phyloP scores from a whole-genome alignment of 2,888 invertebrate species.

The Apamea epomidion region DNA sequence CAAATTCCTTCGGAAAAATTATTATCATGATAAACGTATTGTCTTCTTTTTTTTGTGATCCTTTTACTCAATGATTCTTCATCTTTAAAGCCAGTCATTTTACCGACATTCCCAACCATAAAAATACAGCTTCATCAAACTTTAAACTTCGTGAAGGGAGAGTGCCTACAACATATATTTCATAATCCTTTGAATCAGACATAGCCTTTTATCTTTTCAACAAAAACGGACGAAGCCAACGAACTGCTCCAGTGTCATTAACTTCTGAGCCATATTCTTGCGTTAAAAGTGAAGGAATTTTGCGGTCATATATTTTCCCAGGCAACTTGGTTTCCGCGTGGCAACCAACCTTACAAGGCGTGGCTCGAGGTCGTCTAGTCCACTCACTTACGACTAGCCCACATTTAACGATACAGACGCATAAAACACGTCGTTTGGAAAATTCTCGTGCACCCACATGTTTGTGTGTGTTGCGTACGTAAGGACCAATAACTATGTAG shows the following conservation, averaged over 20 bases:
- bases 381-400: conserved; percentile 74
- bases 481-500: not conserved
- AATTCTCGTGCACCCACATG: conserved; percentile 41
- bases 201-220: not conserved
- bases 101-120: not conserved
- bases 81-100: no score
- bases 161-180: not conserved
- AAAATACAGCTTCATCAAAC: not conserved
- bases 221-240: not conserved
- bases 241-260: conserved; percentile 32
- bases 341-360: conserved; percentile 74
- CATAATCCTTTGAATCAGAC: not conserved
- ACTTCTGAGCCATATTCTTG: conserved; percentile 40
- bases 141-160: not conserved
- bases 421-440: conserved; percentile 63
- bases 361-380: conserved; percentile 78
- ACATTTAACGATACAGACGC: conserved; percentile 58
- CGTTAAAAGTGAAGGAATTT: conserved; percentile 46
- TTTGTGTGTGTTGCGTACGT: not conserved
- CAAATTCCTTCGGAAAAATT: not conserved
- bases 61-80: not conserved
- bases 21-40: not conserved
- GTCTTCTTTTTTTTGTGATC: not conserved
- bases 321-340: conserved; percentile 76
- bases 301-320: conserved; percentile 53